phyloP scores from a whole-genome alignment of 2,888 invertebrate species.

The Caenorhabditis sinica region DNA sequence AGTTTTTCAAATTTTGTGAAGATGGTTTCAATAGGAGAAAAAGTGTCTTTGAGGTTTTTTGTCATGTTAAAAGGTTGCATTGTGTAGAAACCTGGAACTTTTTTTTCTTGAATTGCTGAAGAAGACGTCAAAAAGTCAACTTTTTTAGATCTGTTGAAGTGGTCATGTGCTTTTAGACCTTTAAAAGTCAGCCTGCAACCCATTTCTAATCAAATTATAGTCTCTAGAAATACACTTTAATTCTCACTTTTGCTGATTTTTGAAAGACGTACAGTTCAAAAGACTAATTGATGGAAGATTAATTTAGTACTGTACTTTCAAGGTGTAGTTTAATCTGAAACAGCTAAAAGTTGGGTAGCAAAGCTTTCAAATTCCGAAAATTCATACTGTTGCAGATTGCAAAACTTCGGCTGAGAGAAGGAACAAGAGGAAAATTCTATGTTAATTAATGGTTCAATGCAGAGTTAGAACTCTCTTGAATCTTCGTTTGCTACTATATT shows the following conservation, averaged over 20 bases:
- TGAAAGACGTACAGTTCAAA: background rate
- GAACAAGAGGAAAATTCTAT: no score
- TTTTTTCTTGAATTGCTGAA: background rate
- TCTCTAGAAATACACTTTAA: background rate
- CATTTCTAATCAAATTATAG: conserved; percentile 3
- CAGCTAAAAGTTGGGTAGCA: no score
- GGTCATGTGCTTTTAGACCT: background rate
- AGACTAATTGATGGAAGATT: background rate
- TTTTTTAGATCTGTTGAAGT: background rate
- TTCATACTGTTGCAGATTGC: no score
- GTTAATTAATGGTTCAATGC: no score
- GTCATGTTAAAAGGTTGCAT: background rate
- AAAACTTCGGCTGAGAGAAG: no score
- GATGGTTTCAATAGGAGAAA: background rate
- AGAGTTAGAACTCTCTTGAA: no score
- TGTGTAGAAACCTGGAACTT: background rate
- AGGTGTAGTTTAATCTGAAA: background rate
- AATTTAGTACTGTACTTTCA: background rate
- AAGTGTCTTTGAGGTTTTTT: conserved; percentile 5
- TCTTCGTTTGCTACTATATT: no score
- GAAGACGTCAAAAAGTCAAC: conserved; percentile 1
- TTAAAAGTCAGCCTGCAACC: background rate
- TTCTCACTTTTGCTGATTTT: background rate
- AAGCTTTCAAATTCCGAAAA: no score
- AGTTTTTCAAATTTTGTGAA: background rate